Base-by-base conservation (phyloP, 30 jellyfish, hydroid and myxozoan species). In the Pelagia noctiluca region DNA sequence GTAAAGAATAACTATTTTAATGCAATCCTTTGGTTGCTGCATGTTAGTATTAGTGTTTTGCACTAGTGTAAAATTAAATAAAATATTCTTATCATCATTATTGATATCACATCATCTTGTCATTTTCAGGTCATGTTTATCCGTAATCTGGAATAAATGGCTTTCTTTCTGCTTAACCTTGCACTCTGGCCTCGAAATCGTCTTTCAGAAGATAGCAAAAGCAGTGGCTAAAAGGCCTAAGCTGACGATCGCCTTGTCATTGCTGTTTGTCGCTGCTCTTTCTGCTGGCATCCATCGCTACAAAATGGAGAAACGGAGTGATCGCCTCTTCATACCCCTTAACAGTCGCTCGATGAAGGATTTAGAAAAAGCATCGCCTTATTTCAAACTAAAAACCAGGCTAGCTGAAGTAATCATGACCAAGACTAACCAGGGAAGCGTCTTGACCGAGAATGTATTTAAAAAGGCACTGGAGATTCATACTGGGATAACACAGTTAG, bases 261-360 rank as follows among this genome's bases (percentile, higher is more conserved):
- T 89, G 5, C 52, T 89, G 5, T 23, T 81, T 26, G 90, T 79
- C 34, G 88, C 90, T 7, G 86, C 34, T 8, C 87, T 91, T 47
- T 69, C 90, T 2, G 48, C 90, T 4, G 98, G 98, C 2, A 52
- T 91, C 47, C 84, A 52, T 37, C 62, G 63, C 28, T 60, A 76
- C 76, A 79, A 85, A 32, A 70, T 72, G 86, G 96, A 91, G 76
- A 80, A 36, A 69, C 88, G 91, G 2, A 75, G 90, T 31, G 99
- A 94, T 72, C 50, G 84, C 29, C 48, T 94, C 8, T 88, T 78
- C 75, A 89, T 82, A 10, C 99, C 99, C 35, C 94, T 82, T 35
- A 83, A 81, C n/a, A 87, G 96, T 72, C 90, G 91, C 37, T 75
- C 96, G 49, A 75, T 88, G 35, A 63, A 64, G 31, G 97, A 88